Base-by-base conservation (phyloP, 2,888 invertebrate species). In the Orchesellides sinensis region DNA sequence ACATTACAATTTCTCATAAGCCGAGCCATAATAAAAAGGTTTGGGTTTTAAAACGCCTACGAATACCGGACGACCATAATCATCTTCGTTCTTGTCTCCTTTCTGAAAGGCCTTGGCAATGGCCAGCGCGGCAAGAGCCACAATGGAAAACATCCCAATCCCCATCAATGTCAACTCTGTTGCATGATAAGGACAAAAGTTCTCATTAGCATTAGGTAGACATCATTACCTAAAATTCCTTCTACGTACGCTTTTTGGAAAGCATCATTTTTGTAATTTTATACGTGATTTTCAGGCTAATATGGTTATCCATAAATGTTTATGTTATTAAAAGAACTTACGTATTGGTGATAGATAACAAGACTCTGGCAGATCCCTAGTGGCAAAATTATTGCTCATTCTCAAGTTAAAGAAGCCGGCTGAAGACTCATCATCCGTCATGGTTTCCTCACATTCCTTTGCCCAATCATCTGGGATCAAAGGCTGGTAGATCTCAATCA, bases 391-490 rank as follows among this genome's bases (percentile, higher is more conserved):
- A 8, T n/a, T 40, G 10, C 40, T 52, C 69, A 69, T 79, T 54
- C 61, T 79, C 29, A 72, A 40, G 27, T n/a, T 19, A 19, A 79
- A 65, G 61, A 65, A 65, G 23, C 72, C 65, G 4, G 21, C n/a
- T n/a, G n/a, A n/a, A n/a, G n/a, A n/a, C 10, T 17, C 17, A 35
- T 35, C 12, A 6, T 35, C 35, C 35, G n/a, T n/a, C n/a, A n/a
- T n/a, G n/a, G n/a, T n/a, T n/a, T n/a, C 2, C 14, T 59, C 14
- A 89, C 95, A 96, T 88, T 94, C 94, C 10, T 91, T 90, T 79
- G 94, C 93, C 93, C 94, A 95, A 89, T 95, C 91, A 0, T 90
- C 89, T 0, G 95, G 93, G 65, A 94, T 90, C 12, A 94, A 89
- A 61, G 92, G 91, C 68, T 91, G 89, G 83, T 93, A 90, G 19